These are phyloP conservation scores for Sebastiscus tertius DNA, from an alignment of 2,797 vertebrate species.

Conservation along the genomic window DNA sequence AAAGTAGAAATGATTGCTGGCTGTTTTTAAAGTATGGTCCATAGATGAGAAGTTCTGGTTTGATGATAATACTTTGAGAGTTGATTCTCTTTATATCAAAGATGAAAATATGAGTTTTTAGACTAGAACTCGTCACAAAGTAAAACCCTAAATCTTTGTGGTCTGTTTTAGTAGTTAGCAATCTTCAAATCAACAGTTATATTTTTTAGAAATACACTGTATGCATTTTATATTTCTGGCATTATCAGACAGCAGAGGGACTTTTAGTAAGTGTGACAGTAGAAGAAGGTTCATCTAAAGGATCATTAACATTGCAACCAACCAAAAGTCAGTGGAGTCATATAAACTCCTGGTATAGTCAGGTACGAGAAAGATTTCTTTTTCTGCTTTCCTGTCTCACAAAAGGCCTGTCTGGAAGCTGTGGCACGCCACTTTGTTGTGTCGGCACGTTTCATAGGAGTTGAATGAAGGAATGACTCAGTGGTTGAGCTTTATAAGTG, in stretches of 20 bases:
- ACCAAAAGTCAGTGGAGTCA: too few species aligned
- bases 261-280: background rate
- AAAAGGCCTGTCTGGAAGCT: background rate
- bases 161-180: too few species aligned
- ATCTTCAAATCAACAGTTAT: background rate
- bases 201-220: background rate
- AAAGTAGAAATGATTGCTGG: background rate
- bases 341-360: background rate
- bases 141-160: background rate
- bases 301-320: background rate
- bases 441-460: background rate
- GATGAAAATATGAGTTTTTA: background rate
- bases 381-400: background rate
- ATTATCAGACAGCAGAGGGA: background rate
- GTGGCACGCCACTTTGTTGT: background rate
- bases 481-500: background rate
- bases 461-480: constrained; percentile 3
- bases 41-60: background rate
- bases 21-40: background rate
- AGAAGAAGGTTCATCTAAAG: background rate
- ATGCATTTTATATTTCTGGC: background rate
- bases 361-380: background rate
- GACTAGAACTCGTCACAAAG: too few species aligned
- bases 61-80: background rate
- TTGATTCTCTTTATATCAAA: background rate